These are phyloP conservation scores for Cromileptes altivelis DNA, from an alignment of 2,113 vertebrate species.

Conservation along the genomic window DNA sequence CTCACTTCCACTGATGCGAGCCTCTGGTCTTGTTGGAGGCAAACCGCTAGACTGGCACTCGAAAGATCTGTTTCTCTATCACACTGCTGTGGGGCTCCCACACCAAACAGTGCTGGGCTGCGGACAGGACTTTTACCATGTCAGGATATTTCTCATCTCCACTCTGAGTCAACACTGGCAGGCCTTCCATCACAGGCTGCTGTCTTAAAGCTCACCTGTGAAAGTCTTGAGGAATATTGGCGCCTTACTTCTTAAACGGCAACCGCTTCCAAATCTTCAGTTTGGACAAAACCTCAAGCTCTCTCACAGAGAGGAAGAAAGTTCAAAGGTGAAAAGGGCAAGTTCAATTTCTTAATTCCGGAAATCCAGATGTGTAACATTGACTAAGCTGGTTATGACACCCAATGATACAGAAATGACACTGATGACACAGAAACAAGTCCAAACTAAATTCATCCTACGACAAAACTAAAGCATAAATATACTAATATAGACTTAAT, in stretches of 20 bases:
- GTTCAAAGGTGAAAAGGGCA: conserved; percentile 36
- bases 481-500: conserved; percentile 1
- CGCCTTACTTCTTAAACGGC: conserved; percentile 37
- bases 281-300: conserved; percentile 24
- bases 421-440: too few relatives aligned
- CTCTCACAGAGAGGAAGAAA: conserved; percentile 12
- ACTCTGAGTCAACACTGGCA: conserved; percentile 75
- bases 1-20: conserved; percentile 39
- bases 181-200: conserved; percentile 69
- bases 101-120: conserved; percentile 61
- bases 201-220: conserved; percentile 69
- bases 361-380: background rate
- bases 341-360: background rate
- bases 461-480: conserved; percentile 1
- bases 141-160: conserved; percentile 80
- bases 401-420: background rate
- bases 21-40: conserved; percentile 61
- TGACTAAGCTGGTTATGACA: background rate
- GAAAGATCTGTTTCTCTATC: conserved; percentile 57
- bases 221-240: conserved; percentile 61
- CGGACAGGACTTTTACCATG: conserved; percentile 74
- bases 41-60: conserved; percentile 55
- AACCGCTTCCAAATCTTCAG: conserved; percentile 28
- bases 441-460: too few relatives aligned
- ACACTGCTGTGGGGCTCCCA: conserved; percentile 22